Percentiles rank a stretch among this genome's conserved stretches.
Conservation (phyloP, 2,888 invertebrate species). For the Zaprionus bogoriensis region DNA sequence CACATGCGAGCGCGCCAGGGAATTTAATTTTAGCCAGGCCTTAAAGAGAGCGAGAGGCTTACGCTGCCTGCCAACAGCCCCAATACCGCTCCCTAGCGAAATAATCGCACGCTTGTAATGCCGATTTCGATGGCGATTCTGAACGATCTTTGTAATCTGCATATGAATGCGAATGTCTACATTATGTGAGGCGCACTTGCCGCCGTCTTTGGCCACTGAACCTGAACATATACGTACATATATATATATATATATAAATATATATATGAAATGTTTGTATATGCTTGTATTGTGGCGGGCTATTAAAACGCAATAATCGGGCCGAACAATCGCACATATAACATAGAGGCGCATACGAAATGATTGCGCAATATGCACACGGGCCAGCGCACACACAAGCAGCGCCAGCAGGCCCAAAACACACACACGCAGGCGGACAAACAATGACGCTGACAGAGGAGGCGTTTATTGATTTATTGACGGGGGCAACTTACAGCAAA, state of each 20-base stretch:
- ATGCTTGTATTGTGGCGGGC: constrained; percentile 62
- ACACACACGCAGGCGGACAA: constrained; percentile 11
- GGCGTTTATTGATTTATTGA: constrained; percentile 68
- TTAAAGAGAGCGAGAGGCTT: too few species aligned
- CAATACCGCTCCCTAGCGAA: too few species aligned
- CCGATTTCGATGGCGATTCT: neutral
- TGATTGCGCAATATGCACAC: constrained; percentile 75
- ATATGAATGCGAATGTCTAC: constrained; percentile 50
- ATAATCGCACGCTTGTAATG: too few species aligned
- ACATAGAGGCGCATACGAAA: constrained; percentile 39
- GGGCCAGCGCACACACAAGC: constrained; percentile 52
- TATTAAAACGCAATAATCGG: constrained; percentile 67
- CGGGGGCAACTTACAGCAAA: constrained; percentile 35
- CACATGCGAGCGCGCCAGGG: constrained; percentile 20
- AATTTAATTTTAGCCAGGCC: constrained; percentile 54
- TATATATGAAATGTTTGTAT: too few species aligned
- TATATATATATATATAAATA: too few species aligned
- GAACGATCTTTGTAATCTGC: constrained; percentile 22
- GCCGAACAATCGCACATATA: constrained; percentile 53
- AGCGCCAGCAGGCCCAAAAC: too few species aligned
- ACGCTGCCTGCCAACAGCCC: too few species aligned
- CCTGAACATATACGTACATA: too few species aligned
- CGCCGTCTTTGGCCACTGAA: too few species aligned
- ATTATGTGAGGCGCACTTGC: constrained; percentile 23
- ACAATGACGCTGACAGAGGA: constrained; percentile 56